Conservation (phyloP, 2,888 invertebrate genomes). For the Pseudoips prasinana region DNA sequence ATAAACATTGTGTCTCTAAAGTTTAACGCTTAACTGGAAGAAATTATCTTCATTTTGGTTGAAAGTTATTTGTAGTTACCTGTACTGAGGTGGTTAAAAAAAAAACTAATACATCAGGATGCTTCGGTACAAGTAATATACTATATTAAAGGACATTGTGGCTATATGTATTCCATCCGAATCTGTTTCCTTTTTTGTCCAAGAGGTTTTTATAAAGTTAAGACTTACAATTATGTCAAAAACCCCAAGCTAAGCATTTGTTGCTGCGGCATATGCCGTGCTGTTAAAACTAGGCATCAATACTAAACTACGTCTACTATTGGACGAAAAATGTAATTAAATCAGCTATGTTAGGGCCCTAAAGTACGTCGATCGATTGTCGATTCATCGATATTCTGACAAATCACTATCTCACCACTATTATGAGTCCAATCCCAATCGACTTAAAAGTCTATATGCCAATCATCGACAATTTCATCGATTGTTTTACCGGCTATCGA, state of each 20-base stretch:
- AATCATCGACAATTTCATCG: neutral
- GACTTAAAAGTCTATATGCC: slow-evolving; percentile 3
- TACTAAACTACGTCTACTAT: slow-evolving; percentile 64
- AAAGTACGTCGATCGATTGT: slow-evolving; percentile 54
- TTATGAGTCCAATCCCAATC: slow-evolving; percentile 2
- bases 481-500: too few species aligned
- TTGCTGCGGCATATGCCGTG: slow-evolving; percentile 29
- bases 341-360: slow-evolving; percentile 53
- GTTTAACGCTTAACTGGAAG: too few species aligned
- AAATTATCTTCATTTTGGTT: too few species aligned
- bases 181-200: too few species aligned
- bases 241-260: slow-evolving; percentile 30
- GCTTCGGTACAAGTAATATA: too few species aligned
- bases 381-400: slow-evolving; percentile 27
- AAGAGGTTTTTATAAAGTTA: neutral
- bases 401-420: neutral
- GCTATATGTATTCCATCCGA: too few species aligned
- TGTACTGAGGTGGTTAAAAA: too few species aligned
- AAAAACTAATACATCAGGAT: too few species aligned
- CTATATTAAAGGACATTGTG: too few species aligned
- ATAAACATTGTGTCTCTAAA: too few species aligned
- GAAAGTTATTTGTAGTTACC: too few species aligned
- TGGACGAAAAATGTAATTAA: slow-evolving; percentile 75
- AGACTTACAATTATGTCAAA: slow-evolving; percentile 2
- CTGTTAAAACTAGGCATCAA: slow-evolving; percentile 67